phyloP scores from a whole-genome alignment of 2,113 vertebrate genomes.

The Rana temporaria region DNA sequence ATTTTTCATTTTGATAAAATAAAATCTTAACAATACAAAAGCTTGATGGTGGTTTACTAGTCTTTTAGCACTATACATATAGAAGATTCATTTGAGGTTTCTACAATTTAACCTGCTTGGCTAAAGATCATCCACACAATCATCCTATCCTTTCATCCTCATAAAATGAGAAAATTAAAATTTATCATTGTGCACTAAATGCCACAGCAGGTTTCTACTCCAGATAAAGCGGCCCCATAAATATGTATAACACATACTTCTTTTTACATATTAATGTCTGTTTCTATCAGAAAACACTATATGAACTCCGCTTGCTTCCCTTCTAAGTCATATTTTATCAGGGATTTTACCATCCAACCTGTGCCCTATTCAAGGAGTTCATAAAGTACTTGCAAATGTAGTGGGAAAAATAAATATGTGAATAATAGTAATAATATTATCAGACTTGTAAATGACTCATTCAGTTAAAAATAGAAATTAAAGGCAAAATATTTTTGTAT shows the following conservation, averaged over 20 bases:
- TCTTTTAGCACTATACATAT: no score
- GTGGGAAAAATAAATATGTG: not conserved
- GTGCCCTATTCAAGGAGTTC: slow-evolving; percentile 46
- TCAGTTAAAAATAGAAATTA: no score
- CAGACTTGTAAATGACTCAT: no score
- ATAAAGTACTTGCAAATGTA: not conserved
- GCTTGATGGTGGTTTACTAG: no score
- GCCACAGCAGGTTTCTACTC: slow-evolving; percentile 75
- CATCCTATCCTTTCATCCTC: slow-evolving; percentile 76
- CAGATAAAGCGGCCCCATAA: slow-evolving; percentile 84
- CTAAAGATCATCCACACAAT: slow-evolving; percentile 70
- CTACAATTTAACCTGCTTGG: slow-evolving; percentile 75
- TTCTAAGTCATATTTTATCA: slow-evolving; percentile 81
- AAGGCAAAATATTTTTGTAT: no score
- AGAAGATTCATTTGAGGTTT: not conserved
- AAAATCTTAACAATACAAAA: no score
- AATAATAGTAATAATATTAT: no score
- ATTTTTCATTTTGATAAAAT: no score
- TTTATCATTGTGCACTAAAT: slow-evolving; percentile 75
- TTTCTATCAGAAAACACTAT: slow-evolving; percentile 87
- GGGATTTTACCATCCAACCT: slow-evolving; percentile 75
- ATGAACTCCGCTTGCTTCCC: slow-evolving; percentile 78
- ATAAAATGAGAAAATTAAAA: slow-evolving; percentile 77
- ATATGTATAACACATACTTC: slow-evolving; percentile 85
- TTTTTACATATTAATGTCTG: slow-evolving; percentile 86